These are phyloP conservation scores for Subanguina moxae DNA, from an alignment of 1,140 invertebrate genomes.

Conservation along the genomic window DNA sequence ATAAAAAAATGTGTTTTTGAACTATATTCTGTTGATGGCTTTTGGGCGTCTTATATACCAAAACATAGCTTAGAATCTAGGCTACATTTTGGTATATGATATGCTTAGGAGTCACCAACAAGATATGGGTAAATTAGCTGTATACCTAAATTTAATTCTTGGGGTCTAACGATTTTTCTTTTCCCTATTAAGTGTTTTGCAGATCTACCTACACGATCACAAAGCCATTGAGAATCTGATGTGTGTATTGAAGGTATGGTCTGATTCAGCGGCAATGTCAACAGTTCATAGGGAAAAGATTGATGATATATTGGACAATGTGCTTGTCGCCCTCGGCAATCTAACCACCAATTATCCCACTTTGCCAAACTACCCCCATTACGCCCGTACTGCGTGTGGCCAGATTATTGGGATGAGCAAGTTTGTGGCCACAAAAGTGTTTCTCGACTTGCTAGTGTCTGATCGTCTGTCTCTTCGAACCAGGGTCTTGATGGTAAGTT, in stretches of 20 bases:
- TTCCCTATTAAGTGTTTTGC: background rate
- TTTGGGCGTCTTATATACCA: too few relatives aligned
- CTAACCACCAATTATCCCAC: conserved; percentile 5
- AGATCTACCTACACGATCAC: conserved; percentile 20
- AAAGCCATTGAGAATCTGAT: conserved; percentile 28
- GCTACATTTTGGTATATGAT: too few relatives aligned
- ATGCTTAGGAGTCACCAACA: too few relatives aligned
- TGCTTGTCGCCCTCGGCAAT: conserved; percentile 18
- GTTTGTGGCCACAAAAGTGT: background rate
- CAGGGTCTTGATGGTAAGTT: conserved; percentile 2
- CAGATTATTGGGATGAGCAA: background rate
- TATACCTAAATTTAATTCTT: too few relatives aligned
- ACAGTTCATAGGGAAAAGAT: conserved; percentile 11
- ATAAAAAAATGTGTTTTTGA: background rate
- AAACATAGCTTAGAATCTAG: too few relatives aligned
- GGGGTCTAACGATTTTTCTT: too few relatives aligned
- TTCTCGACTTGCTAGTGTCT: background rate
- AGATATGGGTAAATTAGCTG: too few relatives aligned
- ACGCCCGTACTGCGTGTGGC: conserved; percentile 1
- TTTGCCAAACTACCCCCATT: background rate
- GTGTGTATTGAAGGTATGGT: conserved; percentile 16
- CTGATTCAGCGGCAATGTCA: conserved; percentile 5
- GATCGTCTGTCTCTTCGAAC: background rate
- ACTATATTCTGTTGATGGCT: too few relatives aligned
- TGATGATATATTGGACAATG: conserved; percentile 17